These are phyloP conservation scores for Sarcophaga variegata DNA, from an alignment of 2,888 invertebrate genomes.

Conservation along the genomic window DNA sequence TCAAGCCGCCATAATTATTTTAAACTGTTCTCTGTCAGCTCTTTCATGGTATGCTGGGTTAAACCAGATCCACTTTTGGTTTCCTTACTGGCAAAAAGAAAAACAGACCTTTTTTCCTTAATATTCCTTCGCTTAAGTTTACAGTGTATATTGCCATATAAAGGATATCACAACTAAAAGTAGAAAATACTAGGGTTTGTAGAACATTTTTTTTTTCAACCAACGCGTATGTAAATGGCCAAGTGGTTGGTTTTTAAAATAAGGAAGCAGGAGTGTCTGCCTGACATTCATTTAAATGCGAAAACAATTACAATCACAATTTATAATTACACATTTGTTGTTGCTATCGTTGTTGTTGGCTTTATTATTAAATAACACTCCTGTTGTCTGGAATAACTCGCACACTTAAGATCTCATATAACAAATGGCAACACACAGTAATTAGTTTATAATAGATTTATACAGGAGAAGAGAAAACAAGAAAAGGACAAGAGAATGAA, in stretches of 20 bases:
- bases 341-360: background rate
- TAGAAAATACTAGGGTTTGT: background rate
- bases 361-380: constrained; percentile 30
- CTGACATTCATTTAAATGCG: constrained; percentile 55
- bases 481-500: background rate
- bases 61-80: background rate
- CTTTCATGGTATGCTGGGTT: constrained; percentile 16
- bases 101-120: too few relatives aligned
- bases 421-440: constrained; percentile 50
- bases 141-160: too few relatives aligned
- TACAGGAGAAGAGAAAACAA: background rate
- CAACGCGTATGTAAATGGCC: background rate
- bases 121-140: too few relatives aligned
- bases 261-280: constrained; percentile 23
- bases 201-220: background rate
- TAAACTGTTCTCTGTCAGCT: too few relatives aligned
- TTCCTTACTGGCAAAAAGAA: too few relatives aligned
- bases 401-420: background rate
- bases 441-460: constrained; percentile 66
- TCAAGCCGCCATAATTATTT: too few relatives aligned
- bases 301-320: constrained; percentile 64
- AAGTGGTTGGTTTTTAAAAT: background rate
- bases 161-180: background rate
- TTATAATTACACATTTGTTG: constrained; percentile 59
- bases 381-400: constrained; percentile 36